These are phyloP conservation scores for Xanthostigma xanthostigma DNA, from an alignment of 2,888 invertebrate genomes.

Conservation along the genomic window DNA sequence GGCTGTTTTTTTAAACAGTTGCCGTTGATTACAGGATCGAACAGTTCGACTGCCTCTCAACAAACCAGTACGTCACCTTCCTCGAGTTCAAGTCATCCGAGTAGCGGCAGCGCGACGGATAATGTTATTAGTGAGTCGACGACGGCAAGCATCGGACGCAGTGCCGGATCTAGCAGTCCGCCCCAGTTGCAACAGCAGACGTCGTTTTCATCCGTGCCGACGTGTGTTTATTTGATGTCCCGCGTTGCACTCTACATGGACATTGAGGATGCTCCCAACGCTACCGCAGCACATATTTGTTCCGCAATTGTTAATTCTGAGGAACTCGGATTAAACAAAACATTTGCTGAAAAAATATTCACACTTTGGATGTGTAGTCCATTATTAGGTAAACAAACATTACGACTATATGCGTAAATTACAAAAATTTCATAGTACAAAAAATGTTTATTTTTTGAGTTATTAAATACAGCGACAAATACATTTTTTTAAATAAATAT, in stretches of 20 bases:
- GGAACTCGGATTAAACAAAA: slow-evolving; percentile 65
- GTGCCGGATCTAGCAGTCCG: neutral
- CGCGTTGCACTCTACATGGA: slow-evolving; percentile 70
- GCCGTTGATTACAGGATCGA: slow-evolving; percentile 13
- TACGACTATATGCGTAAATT: too few species aligned
- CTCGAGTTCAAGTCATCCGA: slow-evolving; percentile 13
- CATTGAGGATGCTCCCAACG: slow-evolving; percentile 57
- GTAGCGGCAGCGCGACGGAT: slow-evolving; percentile 10
- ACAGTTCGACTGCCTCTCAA: slow-evolving; percentile 5
- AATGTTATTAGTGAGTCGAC: slow-evolving; percentile 13
- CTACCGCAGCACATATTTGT: slow-evolving; percentile 39
- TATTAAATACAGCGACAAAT: too few species aligned
- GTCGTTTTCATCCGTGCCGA: slow-evolving; percentile 29
- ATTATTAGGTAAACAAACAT: slow-evolving; percentile 57
- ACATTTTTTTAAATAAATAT: too few species aligned
- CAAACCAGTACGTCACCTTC: slow-evolving; percentile 13
- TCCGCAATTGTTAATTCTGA: slow-evolving; percentile 53
- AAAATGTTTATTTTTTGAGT: too few species aligned
- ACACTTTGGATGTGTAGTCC: slow-evolving; percentile 91
- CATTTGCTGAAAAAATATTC: slow-evolving; percentile 70
- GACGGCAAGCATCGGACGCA: neutral
- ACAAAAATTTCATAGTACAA: too few species aligned
- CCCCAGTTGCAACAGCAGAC: slow-evolving; percentile 22
- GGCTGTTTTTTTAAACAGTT: neutral
- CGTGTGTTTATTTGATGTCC: slow-evolving; percentile 72